These are phyloP conservation scores for Meta bourneti DNA, from an alignment of 2,888 invertebrate genomes.

Conservation along the genomic window DNA sequence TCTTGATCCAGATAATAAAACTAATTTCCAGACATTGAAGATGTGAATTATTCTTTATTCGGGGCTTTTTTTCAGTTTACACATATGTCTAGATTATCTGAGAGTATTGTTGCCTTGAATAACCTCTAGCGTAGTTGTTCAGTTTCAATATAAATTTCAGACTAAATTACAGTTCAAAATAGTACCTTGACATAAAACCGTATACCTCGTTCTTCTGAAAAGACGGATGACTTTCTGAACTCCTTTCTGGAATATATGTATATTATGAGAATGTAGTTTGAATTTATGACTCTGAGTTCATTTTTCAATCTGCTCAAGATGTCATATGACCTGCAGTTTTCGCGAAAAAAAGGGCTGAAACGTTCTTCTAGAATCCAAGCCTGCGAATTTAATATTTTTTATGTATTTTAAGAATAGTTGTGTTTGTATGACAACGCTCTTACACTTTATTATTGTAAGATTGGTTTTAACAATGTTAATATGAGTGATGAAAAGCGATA, in stretches of 20 bases:
- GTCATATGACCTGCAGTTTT: conserved; percentile 1
- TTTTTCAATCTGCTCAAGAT: conserved; percentile 34
- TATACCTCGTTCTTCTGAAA: not conserved
- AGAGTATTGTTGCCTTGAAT: no score
- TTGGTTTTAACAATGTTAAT: no score
- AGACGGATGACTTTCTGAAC: conserved; percentile 12
- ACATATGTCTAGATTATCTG: no score
- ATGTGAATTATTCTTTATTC: no score
- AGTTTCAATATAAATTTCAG: not conserved
- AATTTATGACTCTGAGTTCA: conserved; percentile 31
- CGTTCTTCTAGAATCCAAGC: not conserved
- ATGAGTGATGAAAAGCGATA: no score
- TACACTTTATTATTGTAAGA: no score
- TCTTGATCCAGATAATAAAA: no score
- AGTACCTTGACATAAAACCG: not conserved
- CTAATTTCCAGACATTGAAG: no score
- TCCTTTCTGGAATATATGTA: not conserved
- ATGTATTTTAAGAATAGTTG: not conserved
- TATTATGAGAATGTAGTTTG: conserved; percentile 16
- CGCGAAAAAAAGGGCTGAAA: not conserved
- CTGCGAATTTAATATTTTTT: not conserved
- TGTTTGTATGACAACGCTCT: not conserved
- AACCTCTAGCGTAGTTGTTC: no score
- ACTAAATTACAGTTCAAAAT: conserved; percentile 4
- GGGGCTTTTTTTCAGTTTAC: no score